These are phyloP conservation scores for Zophobas morio DNA, from an alignment of 1,140 invertebrate genomes.

Conservation along the genomic window DNA sequence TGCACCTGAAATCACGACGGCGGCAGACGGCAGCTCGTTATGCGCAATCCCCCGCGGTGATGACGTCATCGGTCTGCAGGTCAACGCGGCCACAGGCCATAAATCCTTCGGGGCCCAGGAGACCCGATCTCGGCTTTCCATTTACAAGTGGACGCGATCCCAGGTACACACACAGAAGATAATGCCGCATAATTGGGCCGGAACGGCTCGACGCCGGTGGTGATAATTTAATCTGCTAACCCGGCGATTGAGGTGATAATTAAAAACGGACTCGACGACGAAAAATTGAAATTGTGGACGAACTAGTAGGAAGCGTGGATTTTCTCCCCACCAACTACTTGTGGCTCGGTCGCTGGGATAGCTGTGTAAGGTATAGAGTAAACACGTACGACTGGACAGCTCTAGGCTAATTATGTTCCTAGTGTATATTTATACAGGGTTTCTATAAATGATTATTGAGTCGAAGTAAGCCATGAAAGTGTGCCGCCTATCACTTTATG, in stretches of 20 bases:
- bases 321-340: no score
- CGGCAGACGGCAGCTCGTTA: slow-evolving; percentile 46
- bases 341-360: no score
- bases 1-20: slow-evolving; percentile 34
- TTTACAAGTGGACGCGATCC: slow-evolving; percentile 40
- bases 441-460: no score
- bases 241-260: slow-evolving; percentile 2
- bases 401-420: no score
- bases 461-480: no score
- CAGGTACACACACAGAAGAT: slow-evolving; percentile 32
- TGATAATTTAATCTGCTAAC: slow-evolving; percentile 26
- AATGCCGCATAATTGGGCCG: slow-evolving; percentile 39
- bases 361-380: no score
- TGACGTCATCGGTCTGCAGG: slow-evolving; percentile 50
- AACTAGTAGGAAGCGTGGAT: neutral
- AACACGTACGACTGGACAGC: no score
- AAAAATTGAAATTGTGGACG: neutral
- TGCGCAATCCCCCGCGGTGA: slow-evolving; percentile 52
- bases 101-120: slow-evolving; percentile 44
- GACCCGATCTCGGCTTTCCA: slow-evolving; percentile 38
- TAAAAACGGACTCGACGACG: slow-evolving; percentile 15
- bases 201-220: neutral
- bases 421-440: no score
- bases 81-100: slow-evolving; percentile 49
- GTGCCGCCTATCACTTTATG: no score